Conservation (phyloP, 2,888 invertebrate genomes). For the Crossocerus cetratus region DNA sequence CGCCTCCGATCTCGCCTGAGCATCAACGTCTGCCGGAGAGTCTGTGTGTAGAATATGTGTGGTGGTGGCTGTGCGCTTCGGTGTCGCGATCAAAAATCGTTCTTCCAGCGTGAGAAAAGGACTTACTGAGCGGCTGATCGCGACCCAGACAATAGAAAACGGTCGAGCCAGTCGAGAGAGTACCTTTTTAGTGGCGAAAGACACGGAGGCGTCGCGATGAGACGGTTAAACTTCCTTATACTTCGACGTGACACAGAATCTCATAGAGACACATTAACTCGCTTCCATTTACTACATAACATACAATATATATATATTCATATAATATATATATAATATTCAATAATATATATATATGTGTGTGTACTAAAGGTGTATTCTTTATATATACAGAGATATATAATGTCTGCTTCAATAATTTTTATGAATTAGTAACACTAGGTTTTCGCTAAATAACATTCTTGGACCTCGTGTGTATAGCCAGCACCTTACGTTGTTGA, state of each 20-base stretch:
- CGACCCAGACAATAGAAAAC: constrained; percentile 15
- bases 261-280: constrained; percentile 75
- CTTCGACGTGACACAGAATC: constrained; percentile 66
- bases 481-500: constrained; percentile 74
- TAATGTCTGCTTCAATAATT: constrained; percentile 72
- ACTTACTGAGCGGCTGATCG: constrained; percentile 18
- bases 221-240: constrained; percentile 45
- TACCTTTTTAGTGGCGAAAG: constrained; percentile 5
- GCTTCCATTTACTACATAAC: constrained; percentile 74
- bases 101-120: constrained; percentile 3
- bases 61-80: constrained; percentile 21
- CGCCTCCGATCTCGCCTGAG: constrained; percentile 42
- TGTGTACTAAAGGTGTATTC: constrained; percentile 60
- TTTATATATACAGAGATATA: constrained; percentile 70
- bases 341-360: constrained; percentile 59
- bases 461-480: constrained; percentile 75
- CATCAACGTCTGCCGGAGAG: constrained; percentile 16
- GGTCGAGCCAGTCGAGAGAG: constrained; percentile 8
- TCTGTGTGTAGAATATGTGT: not conserved
- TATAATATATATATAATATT: constrained; percentile 71
- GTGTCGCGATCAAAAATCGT: constrained; percentile 3
- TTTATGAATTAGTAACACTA: constrained; percentile 74
- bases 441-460: constrained; percentile 73
- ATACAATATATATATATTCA: constrained; percentile 75
- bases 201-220: constrained; percentile 54